Base-by-base conservation (phyloP, 2,113 vertebrate genomes). In the Varanus komodoensis region DNA sequence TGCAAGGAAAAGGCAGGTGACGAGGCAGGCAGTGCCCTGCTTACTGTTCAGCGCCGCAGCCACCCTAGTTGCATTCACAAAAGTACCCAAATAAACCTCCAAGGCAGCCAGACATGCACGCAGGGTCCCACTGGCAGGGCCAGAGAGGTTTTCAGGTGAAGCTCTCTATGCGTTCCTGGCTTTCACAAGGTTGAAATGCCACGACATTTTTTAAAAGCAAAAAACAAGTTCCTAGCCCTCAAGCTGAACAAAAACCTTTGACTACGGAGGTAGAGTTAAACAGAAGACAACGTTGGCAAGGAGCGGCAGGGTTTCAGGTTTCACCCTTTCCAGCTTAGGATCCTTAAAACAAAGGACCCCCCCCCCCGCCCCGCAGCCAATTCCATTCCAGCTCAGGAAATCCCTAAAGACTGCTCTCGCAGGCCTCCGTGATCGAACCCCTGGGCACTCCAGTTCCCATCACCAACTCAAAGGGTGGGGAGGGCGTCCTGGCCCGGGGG, bases 1-100 rank as follows among this genome's bases (percentile, higher is more conserved):
- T 96, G 94, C 3, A 27, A 15, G 44, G 80, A 73, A 88, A 19
- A 79, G 79, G 71, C 38, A 50, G 23, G 34, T 73, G 19, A 50
- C 2, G n/a, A 6, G 34, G 32, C 38, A 9, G 68, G 83, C 64
- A 80, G 9, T 17, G 54, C 21, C 23, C 1, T 29, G 34, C 3
- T 9, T 23, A 29, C 1, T 9, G 27, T 21, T 21, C 23, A 71
- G n/a, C 7, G 23, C n/a, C 69, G 4, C 50, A 57, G 7, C 71
- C 64, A 7, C 14, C 9, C 29, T 9, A 7, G 64, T 17, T 25
- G 80, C 64, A 79, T 50, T 50, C 48, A 52, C 4, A 2, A 15
- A 44, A 23, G 38, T 9, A 57, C 50, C 79, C 61, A 32, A 14
- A 68, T 19, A 34, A 6, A 27, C 38, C 38, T 87, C 34, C 1